Percentiles rank a stretch among this genome's conserved stretches.
phyloP scores from a whole-genome alignment of 2,113 vertebrate genomes.

The Casuarius casuarius region DNA sequence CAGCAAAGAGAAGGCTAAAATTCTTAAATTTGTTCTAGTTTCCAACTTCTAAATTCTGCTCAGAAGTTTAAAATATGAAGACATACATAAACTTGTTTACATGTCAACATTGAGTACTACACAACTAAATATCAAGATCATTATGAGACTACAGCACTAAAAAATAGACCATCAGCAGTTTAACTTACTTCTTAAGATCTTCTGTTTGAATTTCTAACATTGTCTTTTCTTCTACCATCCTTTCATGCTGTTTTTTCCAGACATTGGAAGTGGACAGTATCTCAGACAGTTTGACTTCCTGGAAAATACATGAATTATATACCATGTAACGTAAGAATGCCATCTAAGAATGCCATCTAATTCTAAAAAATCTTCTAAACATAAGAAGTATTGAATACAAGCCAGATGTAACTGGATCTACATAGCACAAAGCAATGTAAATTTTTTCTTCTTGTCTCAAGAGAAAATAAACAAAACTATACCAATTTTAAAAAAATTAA shows the following conservation, averaged over 20 bases:
- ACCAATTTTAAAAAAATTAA: neutral
- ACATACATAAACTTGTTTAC: neutral
- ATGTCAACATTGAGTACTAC: neutral
- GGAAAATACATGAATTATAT: conserved; percentile 50
- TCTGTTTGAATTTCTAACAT: conserved; percentile 76
- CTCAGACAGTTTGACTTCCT: conserved; percentile 83
- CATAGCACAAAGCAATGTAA: neutral
- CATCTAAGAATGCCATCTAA: neutral
- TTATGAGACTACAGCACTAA: neutral
- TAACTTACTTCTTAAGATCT: conserved; percentile 81
- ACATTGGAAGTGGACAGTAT: conserved; percentile 72
- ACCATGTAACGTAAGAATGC: conserved; percentile 18
- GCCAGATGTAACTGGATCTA: neutral
- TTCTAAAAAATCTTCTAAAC: neutral
- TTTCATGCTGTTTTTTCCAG: conserved; percentile 80
- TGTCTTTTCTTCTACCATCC: conserved; percentile 76
- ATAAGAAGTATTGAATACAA: conserved; percentile 9
- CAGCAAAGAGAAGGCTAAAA: neutral
- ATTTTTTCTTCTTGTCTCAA: neutral
- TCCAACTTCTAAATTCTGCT: neutral
- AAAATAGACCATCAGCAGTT: neutral
- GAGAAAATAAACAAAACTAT: neutral
- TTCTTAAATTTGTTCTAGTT: neutral
- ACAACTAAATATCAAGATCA: neutral
- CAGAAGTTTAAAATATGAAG: neutral